These are phyloP conservation scores for Amphiprion clarkii DNA, from an alignment of 2,797 vertebrate species.

Conservation along the genomic window DNA sequence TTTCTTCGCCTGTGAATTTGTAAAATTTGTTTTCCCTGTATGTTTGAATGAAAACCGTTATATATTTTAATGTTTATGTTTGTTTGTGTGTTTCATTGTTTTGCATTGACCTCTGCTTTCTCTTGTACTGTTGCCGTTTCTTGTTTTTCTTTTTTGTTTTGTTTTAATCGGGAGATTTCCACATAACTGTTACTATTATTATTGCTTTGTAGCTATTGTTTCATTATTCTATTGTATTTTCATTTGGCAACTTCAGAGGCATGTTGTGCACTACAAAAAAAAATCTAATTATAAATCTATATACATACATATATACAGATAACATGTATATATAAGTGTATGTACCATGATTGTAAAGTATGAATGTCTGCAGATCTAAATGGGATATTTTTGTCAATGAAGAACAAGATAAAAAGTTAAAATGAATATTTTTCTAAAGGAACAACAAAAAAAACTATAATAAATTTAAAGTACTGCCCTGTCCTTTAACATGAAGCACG, in stretches of 20 bases:
- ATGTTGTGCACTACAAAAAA: conserved; percentile 87
- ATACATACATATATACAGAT: conserved; percentile 84
- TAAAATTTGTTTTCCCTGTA: conserved; percentile 78
- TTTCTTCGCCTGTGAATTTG: conserved; percentile 88
- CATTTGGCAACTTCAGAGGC: conserved; percentile 87
- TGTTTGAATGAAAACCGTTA: conserved; percentile 79
- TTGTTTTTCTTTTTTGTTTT: conserved; percentile 62
- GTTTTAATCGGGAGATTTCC: conserved; percentile 69
- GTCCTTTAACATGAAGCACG: conserved; percentile 84
- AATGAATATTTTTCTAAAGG: conserved; percentile 88
- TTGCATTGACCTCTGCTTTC: conserved; percentile 81
- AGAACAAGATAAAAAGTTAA: conserved; percentile 81
- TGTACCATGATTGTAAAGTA: conserved; percentile 87
- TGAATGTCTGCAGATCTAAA: conserved; percentile 87
- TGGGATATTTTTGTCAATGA: conserved; percentile 88
- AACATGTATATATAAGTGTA: conserved; percentile 81
- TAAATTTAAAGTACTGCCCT: conserved; percentile 75
- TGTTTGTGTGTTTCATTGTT: conserved; percentile 72
- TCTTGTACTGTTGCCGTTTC: conserved; percentile 80
- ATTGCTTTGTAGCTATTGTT: conserved; percentile 78
- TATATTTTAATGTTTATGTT: conserved; percentile 79
- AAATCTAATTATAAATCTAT: conserved; percentile 74
- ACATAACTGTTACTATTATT: conserved; percentile 81
- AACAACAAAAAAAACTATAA: conserved; percentile 61
- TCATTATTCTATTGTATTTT: conserved; percentile 83